These are phyloP conservation scores for Gorsachius goisagi DNA, from an alignment of 2,113 vertebrate genomes.

Conservation along the genomic window DNA sequence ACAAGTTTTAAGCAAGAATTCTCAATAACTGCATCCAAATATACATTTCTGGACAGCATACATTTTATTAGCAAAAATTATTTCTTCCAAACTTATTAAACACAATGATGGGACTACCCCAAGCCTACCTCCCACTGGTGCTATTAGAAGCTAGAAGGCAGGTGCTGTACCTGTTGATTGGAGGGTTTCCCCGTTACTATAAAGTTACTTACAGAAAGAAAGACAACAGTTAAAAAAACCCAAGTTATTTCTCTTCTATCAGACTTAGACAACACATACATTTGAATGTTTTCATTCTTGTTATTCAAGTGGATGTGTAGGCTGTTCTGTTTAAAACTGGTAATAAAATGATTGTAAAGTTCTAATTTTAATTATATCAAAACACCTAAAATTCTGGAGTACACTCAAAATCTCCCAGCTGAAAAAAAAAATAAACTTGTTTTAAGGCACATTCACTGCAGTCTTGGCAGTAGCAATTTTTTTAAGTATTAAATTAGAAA, in stretches of 20 bases:
- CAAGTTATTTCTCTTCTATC: constrained; percentile 34
- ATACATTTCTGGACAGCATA: neutral
- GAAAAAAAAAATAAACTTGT: neutral
- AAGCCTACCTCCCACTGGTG: constrained; percentile 48
- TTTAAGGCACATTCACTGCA: neutral
- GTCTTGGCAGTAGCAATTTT: neutral
- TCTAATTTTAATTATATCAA: neutral
- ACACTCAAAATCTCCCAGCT: neutral
- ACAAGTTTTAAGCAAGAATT: neutral
- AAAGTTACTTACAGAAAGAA: constrained; percentile 56
- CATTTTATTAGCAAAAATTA: neutral
- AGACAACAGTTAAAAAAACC: constrained; percentile 36
- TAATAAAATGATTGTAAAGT: neutral
- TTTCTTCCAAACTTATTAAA: constrained; percentile 23
- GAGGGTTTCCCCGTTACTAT: constrained; percentile 53
- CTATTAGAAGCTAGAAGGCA: constrained; percentile 60
- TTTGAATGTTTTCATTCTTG: neutral
- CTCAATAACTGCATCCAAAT: neutral
- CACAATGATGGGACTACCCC: constrained; percentile 1
- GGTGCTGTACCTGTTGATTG: constrained; percentile 59
- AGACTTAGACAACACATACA: constrained; percentile 27
- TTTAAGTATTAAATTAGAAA: neutral
- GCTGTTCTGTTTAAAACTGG: neutral
- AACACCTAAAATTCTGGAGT: neutral
- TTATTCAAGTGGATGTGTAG: neutral